Evolutionary conservation across 2,888 invertebrate genomes (phyloP).

Genomic region (Eilema griseolum): DNA sequence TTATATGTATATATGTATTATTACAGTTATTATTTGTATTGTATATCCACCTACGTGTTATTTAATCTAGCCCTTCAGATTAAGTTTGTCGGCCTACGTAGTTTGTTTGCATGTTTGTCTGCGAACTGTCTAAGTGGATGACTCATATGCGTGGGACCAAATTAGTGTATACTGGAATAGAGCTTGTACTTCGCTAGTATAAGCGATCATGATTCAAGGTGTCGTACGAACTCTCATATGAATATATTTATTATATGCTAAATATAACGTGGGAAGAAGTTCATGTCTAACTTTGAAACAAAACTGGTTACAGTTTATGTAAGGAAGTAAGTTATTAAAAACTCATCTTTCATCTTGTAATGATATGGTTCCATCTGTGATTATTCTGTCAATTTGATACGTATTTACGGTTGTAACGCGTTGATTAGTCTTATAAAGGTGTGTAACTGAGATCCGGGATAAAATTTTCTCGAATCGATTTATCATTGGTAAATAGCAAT

Average conservation of each 20-base stretch:
- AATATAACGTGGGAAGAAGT: conserved; percentile 44
- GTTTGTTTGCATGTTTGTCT: conserved; percentile 69
- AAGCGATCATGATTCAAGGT: conserved; percentile 55
- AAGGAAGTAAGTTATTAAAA: conserved; percentile 17
- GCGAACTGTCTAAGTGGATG: conserved; percentile 71
- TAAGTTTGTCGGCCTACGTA: conserved; percentile 48
- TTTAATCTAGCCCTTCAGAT: conserved; percentile 39
- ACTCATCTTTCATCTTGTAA: conserved; percentile 15
- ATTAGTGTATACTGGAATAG: conserved; percentile 48
- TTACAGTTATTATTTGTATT: background rate
- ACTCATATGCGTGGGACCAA: conserved; percentile 75
- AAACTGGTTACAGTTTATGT: conserved; percentile 17
- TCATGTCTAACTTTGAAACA: conserved; percentile 23
- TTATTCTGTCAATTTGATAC: conserved; percentile 19
- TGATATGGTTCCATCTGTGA: conserved; percentile 6
- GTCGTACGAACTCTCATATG: conserved; percentile 34
- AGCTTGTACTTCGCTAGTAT: conserved; percentile 42
- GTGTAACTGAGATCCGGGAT: background rate
- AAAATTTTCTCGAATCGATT: conserved; percentile 8
- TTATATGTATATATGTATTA: background rate
- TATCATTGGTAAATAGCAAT: conserved; percentile 5
- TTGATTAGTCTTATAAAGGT: background rate
- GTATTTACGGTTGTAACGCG: conserved; percentile 3
- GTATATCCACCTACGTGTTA: background rate
- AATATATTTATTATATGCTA: conserved; percentile 29